Base-by-base conservation (phyloP, 1,140 invertebrate species). In the Brachionus calyciflorus region DNA sequence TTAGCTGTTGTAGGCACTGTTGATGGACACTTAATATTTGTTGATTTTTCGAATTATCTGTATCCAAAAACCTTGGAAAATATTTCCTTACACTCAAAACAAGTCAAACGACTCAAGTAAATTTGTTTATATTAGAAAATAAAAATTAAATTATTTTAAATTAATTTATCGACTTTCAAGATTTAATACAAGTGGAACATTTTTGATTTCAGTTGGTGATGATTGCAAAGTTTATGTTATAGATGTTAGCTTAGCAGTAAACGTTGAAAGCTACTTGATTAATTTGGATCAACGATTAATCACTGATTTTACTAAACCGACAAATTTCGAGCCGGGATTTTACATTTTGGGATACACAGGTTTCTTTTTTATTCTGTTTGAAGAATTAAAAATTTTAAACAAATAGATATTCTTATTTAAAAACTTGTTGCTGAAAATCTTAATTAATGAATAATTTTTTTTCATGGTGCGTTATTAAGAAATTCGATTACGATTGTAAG, bases 171-270 rank as follows among this genome's bases (percentile, higher is more conserved):
- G 3, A 37, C n/a, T 48, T n/a, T 30, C 57, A 4, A 76, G 49
- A 55, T 76, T 76, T 33, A 76, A 76, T 48, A 40, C 73, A 17
- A 55, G 49, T 24, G 73, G 73, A 21, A 76, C 73, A 19, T 21
- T 76, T 30, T 26, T 76, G 5, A 6, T 76, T 6, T 76, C 73
- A 19, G 26, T 55, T 40, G 73, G 73, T 30, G 46, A 55, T 26
- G 73, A 76, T 30, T 21, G 19, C n/a, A 76, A 55, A 55, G 30
- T 60, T n/a, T 76, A 30, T 37, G 12, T 76, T 9, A 76, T 76
- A 14, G 73, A 76, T 17, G 33, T 46, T 0, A 53, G 49, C 19
- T 28, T 57, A 2, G 9, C 46, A 21, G 33, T 41, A 44, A 24
- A 37, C 2, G 60, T 65, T 0, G 17, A 65, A 24, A 21, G n/a